These are phyloP conservation scores for Xylota sylvarum DNA, from an alignment of 2,888 invertebrate genomes.

Conservation along the genomic window DNA sequence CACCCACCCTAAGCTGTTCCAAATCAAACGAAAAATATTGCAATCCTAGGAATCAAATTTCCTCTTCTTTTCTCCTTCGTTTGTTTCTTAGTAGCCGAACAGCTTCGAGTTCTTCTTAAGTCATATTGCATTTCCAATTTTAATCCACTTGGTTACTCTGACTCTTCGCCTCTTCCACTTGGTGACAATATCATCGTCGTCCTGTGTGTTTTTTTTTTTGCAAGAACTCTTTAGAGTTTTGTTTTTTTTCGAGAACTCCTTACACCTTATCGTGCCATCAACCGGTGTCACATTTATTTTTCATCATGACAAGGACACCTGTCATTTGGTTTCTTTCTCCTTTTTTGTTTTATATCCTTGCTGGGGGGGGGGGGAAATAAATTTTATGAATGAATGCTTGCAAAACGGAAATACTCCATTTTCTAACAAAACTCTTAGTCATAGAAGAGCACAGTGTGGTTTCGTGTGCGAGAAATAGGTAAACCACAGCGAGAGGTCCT, in stretches of 20 bases:
- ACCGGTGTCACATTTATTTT: slow-evolving; percentile 75
- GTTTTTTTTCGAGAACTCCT: slow-evolving; percentile 36
- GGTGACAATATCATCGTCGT: slow-evolving; percentile 43
- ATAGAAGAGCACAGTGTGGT: slow-evolving; percentile 18
- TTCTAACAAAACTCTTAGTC: slow-evolving; percentile 68
- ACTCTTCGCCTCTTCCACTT: slow-evolving; percentile 7
- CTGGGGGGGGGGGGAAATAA: slow-evolving; percentile 20
- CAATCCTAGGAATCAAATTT: slow-evolving; percentile 63
- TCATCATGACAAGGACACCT: slow-evolving; percentile 74
- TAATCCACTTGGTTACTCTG: slow-evolving; percentile 54
- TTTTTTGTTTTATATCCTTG: slow-evolving; percentile 19
- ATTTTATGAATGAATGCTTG: slow-evolving; percentile 72
- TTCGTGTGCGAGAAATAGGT: slow-evolving; percentile 30
- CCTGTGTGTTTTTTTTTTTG: slow-evolving; percentile 11
- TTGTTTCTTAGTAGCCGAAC: slow-evolving; percentile 8
- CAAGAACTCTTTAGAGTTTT: slow-evolving; percentile 13
- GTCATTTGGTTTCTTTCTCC: slow-evolving; percentile 53
- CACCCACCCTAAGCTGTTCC: slow-evolving; percentile 3
- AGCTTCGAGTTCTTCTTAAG: slow-evolving; percentile 55
- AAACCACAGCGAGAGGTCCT: slow-evolving; percentile 6
- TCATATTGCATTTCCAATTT: slow-evolving; percentile 73
- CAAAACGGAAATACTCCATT: slow-evolving; percentile 70
- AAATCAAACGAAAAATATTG: slow-evolving; percentile 37
- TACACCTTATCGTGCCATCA: slow-evolving; percentile 72
- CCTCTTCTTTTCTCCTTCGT: slow-evolving; percentile 28